A percentile compares a stretch with the other conserved stretches of the same genome.
Evolutionary conservation across 2,797 vertebrate genomes (phyloP).

Genomic region (Hemitrygon akajei): DNA sequence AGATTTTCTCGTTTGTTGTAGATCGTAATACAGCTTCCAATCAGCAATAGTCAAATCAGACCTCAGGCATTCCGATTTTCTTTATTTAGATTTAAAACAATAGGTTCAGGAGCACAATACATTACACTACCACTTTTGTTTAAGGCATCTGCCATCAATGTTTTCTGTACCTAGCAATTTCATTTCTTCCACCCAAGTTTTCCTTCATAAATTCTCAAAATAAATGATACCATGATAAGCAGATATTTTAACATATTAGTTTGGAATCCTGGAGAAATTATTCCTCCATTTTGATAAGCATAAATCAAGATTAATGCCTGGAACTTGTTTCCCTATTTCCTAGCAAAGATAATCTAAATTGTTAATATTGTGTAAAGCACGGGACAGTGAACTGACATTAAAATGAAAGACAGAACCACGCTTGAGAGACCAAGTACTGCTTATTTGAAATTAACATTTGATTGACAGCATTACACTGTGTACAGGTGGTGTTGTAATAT

Average conservation of each 20-base stretch:
- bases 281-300: not conserved
- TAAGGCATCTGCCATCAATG: not conserved
- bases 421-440: not conserved
- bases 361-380: not conserved
- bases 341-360: not conserved
- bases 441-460: constrained; percentile 3
- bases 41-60: too few relatives aligned
- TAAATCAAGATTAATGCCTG: not conserved
- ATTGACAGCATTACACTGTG: not conserved
- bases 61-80: too few relatives aligned
- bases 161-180: not conserved
- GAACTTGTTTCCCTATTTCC: not conserved
- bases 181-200: not conserved
- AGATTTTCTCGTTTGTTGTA: too few relatives aligned
- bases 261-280: not conserved
- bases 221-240: not conserved
- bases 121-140: too few relatives aligned
- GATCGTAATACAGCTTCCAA: too few relatives aligned
- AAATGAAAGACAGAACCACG: not conserved
- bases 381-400: not conserved
- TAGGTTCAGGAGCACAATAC: too few relatives aligned
- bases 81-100: too few relatives aligned
- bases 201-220: not conserved
- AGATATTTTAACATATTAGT: not conserved
- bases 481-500: not conserved